Conservation (phyloP, 2,888 invertebrate genomes). For the Euclidia mi region DNA sequence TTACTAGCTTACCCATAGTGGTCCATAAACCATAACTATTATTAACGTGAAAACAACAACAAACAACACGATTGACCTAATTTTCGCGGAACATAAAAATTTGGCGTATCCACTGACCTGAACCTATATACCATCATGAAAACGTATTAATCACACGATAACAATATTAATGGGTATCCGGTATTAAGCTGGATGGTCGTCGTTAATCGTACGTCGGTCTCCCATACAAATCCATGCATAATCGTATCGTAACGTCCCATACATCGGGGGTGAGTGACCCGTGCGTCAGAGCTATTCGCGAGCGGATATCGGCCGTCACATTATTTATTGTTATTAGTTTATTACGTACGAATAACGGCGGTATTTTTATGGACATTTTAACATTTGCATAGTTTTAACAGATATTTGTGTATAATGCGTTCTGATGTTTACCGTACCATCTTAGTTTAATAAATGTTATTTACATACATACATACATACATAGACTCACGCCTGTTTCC, state of each 20-base stretch:
- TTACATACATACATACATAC: too few species aligned
- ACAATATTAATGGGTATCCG: slow-evolving; percentile 44
- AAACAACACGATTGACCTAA: background rate
- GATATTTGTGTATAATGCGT: slow-evolving; percentile 13
- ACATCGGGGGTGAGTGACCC: slow-evolving; percentile 47
- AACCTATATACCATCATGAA: slow-evolving; percentile 29
- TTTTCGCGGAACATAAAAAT: background rate
- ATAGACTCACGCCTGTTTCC: too few species aligned
- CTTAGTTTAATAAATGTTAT: too few species aligned
- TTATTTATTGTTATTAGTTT: slow-evolving; percentile 55
- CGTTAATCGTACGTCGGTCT: too few species aligned
- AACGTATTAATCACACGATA: slow-evolving; percentile 43
- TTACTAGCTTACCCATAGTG: too few species aligned
- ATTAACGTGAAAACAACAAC: background rate
- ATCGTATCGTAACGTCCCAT: slow-evolving; percentile 11
- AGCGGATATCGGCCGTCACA: slow-evolving; percentile 52
- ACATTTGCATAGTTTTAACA: slow-evolving; percentile 35
- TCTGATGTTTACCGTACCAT: too few species aligned
- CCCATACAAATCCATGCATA: too few species aligned
- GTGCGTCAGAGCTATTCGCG: slow-evolving; percentile 50
- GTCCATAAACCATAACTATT: too few species aligned
- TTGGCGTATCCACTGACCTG: slow-evolving; percentile 6
- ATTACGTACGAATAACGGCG: slow-evolving; percentile 48
- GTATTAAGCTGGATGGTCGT: slow-evolving; percentile 31
- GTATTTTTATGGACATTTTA: slow-evolving; percentile 28